These are phyloP conservation scores for Pelochelys cantorii DNA, from an alignment of 2,797 vertebrate species.

Conservation along the genomic window DNA sequence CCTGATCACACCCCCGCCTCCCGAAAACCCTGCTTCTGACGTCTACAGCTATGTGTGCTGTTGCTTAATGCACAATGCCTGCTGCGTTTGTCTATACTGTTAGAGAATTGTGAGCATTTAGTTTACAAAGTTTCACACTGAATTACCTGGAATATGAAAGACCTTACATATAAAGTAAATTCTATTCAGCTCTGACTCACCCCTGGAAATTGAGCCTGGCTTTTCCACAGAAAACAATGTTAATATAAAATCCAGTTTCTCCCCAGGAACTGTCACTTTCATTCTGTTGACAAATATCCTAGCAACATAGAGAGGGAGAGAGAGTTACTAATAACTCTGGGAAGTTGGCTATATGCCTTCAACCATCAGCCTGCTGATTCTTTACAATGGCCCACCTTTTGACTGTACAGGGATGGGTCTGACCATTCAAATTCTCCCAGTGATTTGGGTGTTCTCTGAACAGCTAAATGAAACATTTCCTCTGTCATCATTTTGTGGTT, in stretches of 20 bases:
- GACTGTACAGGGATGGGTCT: neutral
- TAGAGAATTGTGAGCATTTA: slow-evolving; percentile 33
- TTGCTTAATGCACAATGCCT: slow-evolving; percentile 47
- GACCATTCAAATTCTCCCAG: neutral
- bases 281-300: slow-evolving; percentile 74
- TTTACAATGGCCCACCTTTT: neutral
- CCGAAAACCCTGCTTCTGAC: slow-evolving; percentile 39
- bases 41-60: neutral
- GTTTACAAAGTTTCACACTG: slow-evolving; percentile 10
- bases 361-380: neutral
- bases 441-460: neutral
- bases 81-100: slow-evolving; percentile 40
- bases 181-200: slow-evolving; percentile 62
- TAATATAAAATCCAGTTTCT: slow-evolving; percentile 55
- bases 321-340: slow-evolving; percentile 23
- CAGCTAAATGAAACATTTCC: neutral
- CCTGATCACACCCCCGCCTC: slow-evolving; percentile 2
- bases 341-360: slow-evolving; percentile 29
- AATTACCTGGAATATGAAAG: slow-evolving; percentile 45
- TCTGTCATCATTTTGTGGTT: slow-evolving; percentile 4
- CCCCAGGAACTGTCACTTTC: slow-evolving; percentile 19
- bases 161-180: slow-evolving; percentile 48
- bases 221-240: slow-evolving; percentile 43
- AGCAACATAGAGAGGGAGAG: slow-evolving; percentile 43
- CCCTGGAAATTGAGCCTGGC: neutral